Conservation (phyloP, 2,888 invertebrate genomes). For the Spodoptera exigua region DNA sequence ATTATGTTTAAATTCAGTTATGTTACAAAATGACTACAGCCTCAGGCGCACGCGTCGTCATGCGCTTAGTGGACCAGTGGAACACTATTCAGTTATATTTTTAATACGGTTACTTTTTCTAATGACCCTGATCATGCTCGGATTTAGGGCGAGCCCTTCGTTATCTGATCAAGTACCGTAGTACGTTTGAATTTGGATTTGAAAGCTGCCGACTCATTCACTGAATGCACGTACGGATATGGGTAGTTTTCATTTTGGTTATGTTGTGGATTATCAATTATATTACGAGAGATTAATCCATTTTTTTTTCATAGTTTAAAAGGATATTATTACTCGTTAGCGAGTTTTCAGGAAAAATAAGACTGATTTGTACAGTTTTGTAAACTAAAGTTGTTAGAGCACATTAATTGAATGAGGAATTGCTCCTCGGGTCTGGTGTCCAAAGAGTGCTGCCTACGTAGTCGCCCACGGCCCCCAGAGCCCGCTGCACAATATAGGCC, state of each 20-base stretch:
- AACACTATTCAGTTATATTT: conserved; percentile 85
- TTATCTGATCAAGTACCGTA: conserved; percentile 63
- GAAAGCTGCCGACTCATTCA: too few species aligned
- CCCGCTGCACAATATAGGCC: conserved; percentile 65
- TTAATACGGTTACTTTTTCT: conserved; percentile 85
- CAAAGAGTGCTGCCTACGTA: conserved; percentile 60
- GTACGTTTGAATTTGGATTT: conserved; percentile 23
- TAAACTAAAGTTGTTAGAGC: conserved; percentile 12
- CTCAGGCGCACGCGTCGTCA: conserved; percentile 73
- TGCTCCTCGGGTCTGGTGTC: conserved; percentile 15
- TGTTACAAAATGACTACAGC: conserved; percentile 74
- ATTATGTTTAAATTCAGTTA: conserved; percentile 66
- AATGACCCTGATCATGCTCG: conserved; percentile 75
- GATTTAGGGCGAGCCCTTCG: conserved; percentile 76
- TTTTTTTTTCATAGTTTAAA: conserved; percentile 6
- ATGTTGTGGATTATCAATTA: conserved; percentile 25
- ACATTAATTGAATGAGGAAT: conserved; percentile 19
- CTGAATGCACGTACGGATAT: too few species aligned
- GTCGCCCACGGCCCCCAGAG: conserved; percentile 59
- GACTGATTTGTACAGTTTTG: conserved; percentile 18
- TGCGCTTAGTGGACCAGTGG: conserved; percentile 83
- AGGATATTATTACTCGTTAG: too few species aligned
- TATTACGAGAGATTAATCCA: conserved; percentile 12
- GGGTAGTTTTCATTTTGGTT: too few species aligned
- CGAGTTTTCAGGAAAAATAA: neutral